Evolutionary conservation across 2,888 invertebrate species (phyloP).

Genomic region (Heliconius aoede): DNA sequence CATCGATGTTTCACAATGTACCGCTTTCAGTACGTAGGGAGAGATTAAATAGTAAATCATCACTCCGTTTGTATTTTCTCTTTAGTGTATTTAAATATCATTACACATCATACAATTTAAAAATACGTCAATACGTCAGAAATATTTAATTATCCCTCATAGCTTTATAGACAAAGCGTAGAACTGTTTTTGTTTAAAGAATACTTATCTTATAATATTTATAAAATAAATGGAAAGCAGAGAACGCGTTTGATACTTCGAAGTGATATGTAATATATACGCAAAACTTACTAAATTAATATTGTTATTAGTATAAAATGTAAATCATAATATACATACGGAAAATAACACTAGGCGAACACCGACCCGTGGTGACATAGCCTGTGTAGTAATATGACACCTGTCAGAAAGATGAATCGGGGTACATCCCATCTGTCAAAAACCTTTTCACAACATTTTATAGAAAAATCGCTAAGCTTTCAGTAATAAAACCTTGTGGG

Average conservation of each 20-base stretch:
- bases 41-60: too few species aligned
- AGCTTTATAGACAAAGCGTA: too few species aligned
- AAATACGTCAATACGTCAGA: too few species aligned
- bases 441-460: slow-evolving; percentile 25
- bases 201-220: too few species aligned
- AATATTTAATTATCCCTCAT: too few species aligned
- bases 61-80: too few species aligned
- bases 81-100: too few species aligned
- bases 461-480: slow-evolving; percentile 15
- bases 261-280: neutral
- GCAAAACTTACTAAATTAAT: neutral
- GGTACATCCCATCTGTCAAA: slow-evolving; percentile 28
- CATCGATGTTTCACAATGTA: too few species aligned
- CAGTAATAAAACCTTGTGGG: neutral
- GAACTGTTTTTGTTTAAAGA: too few species aligned
- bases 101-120: too few species aligned
- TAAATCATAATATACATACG: neutral
- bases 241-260: neutral
- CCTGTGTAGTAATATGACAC: slow-evolving; percentile 27
- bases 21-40: too few species aligned
- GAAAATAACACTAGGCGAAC: neutral
- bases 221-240: neutral
- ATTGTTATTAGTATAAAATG: neutral
- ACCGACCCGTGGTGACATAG: slow-evolving; percentile 1
- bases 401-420: slow-evolving; percentile 28